These are phyloP conservation scores for Chondrilla cf. caribensis DNA, from an alignment of 37 sponge, comb jelly and placozoan species.

Conservation along the genomic window DNA sequence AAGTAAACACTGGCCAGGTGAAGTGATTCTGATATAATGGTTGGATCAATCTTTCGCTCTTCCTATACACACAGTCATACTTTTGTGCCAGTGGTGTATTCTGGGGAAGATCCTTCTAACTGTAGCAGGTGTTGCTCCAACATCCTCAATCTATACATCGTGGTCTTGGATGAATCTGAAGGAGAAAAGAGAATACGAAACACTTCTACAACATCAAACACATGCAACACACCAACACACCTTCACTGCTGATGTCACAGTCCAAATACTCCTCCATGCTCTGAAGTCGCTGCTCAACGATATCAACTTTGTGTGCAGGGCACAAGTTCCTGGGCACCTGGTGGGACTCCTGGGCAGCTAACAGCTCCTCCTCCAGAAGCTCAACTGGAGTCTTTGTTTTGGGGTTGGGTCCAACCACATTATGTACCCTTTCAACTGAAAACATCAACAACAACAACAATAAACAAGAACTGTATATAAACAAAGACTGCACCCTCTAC, in stretches of 20 bases:
- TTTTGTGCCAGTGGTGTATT: too few species aligned
- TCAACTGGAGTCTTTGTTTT: not conserved
- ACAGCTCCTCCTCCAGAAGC: not conserved
- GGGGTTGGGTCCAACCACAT: slow-evolving; percentile 2
- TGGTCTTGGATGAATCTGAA: not conserved
- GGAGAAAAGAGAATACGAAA: not conserved
- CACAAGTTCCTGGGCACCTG: not conserved
- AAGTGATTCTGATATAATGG: too few species aligned
- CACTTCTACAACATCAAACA: not conserved
- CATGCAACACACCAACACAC: not conserved
- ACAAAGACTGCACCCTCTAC: too few species aligned
- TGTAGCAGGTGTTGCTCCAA: not conserved
- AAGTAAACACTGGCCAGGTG: too few species aligned
- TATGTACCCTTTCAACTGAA: not conserved
- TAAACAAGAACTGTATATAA: too few species aligned
- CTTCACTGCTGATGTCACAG: too few species aligned
- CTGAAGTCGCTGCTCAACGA: not conserved
- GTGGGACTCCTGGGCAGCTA: not conserved
- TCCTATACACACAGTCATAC: too few species aligned
- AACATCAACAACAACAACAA: too few species aligned
- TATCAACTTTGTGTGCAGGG: not conserved
- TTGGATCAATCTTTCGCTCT: too few species aligned
- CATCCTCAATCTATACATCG: not conserved
- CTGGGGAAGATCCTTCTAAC: not conserved
- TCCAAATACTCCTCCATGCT: not conserved